A percentile compares a stretch with the other conserved stretches of the same genome.
Evolutionary conservation across 1,140 invertebrate species (phyloP).

Genomic region (Harpegnathos saltator): DNA sequence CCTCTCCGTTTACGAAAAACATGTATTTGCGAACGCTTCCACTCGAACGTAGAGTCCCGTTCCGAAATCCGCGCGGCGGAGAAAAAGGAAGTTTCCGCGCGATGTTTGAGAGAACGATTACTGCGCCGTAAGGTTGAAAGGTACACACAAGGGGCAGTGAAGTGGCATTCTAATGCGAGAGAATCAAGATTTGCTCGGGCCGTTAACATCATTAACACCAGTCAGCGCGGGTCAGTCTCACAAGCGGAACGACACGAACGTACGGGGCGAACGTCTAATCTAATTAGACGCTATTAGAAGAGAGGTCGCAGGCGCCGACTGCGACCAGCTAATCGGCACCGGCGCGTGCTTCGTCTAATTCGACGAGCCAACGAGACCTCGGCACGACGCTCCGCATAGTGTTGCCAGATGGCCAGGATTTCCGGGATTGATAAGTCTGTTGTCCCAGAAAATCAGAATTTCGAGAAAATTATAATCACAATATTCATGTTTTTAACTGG

Average conservation of each 20-base stretch:
- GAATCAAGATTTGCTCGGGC: conserved; percentile 37
- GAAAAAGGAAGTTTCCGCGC: neutral
- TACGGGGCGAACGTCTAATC: conserved; percentile 71
- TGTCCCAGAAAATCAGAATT: no score
- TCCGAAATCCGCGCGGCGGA: neutral
- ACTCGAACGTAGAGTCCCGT: no score
- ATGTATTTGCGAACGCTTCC: no score
- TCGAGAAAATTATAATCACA: no score
- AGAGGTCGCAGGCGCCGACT: conserved; percentile 51
- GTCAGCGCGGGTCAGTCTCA: conserved; percentile 9
- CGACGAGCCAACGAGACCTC: neutral
- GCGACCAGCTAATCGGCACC: conserved; percentile 36
- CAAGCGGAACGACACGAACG: neutral
- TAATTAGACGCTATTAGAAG: conserved; percentile 79
- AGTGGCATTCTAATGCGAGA: conserved; percentile 44
- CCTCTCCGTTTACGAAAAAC: no score
- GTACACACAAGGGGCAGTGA: neutral
- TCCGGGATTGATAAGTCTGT: no score
- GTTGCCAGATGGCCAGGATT: no score
- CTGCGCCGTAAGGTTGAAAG: neutral
- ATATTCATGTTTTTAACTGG: no score
- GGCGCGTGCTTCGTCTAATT: conserved; percentile 32
- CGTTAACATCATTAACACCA: conserved; percentile 60
- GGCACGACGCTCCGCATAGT: conserved; percentile 1
- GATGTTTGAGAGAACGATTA: neutral